Evolutionary conservation across 2,888 invertebrate species (phyloP), one percentile per base, ranked within the genome.

Genomic region (Diaprepes abbreviatus): DNA sequence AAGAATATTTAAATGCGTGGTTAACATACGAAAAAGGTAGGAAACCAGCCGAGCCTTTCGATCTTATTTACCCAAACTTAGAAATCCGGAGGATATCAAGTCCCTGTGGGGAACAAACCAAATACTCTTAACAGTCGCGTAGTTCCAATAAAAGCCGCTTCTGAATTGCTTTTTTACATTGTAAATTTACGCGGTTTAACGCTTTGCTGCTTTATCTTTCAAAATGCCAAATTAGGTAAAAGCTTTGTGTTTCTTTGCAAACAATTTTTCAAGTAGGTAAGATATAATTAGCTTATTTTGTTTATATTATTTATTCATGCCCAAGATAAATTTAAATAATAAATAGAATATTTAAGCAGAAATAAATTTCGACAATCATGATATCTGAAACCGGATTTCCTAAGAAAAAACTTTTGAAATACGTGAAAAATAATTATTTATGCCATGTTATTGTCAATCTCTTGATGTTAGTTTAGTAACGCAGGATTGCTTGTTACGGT

Each of bases 11-110:
- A 65, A 65, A 31, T n/a, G 65, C 45, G 3, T 57, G 14, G 65
- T 35, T 65, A 57, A 65, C 65, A 57, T 65, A 66, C 58, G 57
- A 45, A 58, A 31, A 50, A 28, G 31, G 28, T 48, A 40, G 17
- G 31, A 50, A 38, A 50, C 7, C 28, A 35, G 31, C 50, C 7
- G 14, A 35, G 31, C 50, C 24, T 28, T 16, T 58, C 31, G 50
- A 66, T 50, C 58, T 50, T 58, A 66, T 66, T 55, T 58, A 55
- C 58, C 58, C 36, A 58, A 55, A 65, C 45, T 31, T 12, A 35
- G 38, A 12, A 57, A 58, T 58, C 24, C 38, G 24, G 48, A 28
- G 50, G 66, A 36, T 58, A 38, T 57, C 38, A 36, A 28, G 50
- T 50, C 66, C 28, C 58, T 28, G 24, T 33, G 9, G 58, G 50